Evolutionary conservation across 2,113 vertebrate species (phyloP).

Genomic region (Austrofundulus limnaeus): DNA sequence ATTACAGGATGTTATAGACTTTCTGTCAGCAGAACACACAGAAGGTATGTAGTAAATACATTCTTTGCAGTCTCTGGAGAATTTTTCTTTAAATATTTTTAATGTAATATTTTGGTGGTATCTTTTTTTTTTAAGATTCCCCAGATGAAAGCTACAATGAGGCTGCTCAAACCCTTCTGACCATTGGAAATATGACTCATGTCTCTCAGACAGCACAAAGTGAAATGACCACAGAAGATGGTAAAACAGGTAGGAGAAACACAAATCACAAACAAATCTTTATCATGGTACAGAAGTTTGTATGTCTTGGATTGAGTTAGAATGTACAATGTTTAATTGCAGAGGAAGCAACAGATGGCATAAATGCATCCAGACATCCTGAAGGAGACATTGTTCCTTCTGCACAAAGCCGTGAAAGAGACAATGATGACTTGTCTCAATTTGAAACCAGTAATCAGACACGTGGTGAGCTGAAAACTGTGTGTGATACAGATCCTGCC

Average conservation of each 20-base stretch:
- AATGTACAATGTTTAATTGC: slow-evolving; percentile 9
- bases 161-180: slow-evolving; percentile 90
- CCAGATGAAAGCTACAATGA: slow-evolving; percentile 85
- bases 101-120: background rate
- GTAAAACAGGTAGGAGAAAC: slow-evolving; percentile 29
- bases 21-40: slow-evolving; percentile 73
- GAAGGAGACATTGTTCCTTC: slow-evolving; percentile 22
- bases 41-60: slow-evolving; percentile 79
- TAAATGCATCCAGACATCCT: slow-evolving; percentile 25
- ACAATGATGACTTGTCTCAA: background rate
- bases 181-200: slow-evolving; percentile 82
- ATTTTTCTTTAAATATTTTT: background rate
- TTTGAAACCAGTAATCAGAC: slow-evolving; percentile 4
- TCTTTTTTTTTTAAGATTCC: slow-evolving; percentile 66
- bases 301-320: background rate
- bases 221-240: slow-evolving; percentile 13
- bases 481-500: background rate
- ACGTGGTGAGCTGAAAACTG: background rate
- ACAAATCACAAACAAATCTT: background rate
- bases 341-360: slow-evolving; percentile 33
- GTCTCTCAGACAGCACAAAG: slow-evolving; percentile 40
- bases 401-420: slow-evolving; percentile 1
- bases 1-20: slow-evolving; percentile 80
- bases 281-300: background rate
- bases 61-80: background rate